Conservation (phyloP, 2,113 vertebrate genomes). For the Silurus meridionalis region DNA sequence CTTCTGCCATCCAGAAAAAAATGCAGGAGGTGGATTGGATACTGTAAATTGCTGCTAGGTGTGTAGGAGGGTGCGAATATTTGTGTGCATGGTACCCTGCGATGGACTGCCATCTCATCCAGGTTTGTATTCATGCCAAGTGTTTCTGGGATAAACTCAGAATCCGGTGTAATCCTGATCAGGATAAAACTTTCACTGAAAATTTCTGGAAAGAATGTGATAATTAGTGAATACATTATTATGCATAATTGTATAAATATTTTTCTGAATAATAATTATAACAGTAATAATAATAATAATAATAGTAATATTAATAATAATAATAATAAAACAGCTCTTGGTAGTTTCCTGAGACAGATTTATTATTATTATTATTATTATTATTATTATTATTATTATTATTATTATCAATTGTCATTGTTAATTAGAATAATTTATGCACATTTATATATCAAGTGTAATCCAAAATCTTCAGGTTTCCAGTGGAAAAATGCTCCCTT, state of each 20-base stretch:
- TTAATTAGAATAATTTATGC: slow-evolving; percentile 6
- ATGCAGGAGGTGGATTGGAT: not conserved
- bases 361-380: not conserved
- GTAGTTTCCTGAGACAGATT: not conserved
- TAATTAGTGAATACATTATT: not conserved
- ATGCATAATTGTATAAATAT: not conserved
- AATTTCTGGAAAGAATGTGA: not conserved
- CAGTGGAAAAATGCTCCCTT: not conserved
- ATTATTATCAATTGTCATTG: not conserved
- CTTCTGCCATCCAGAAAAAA: not conserved
- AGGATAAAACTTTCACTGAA: not conserved
- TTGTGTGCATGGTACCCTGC: not conserved
- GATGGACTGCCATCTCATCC: not conserved
- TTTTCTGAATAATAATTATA: not conserved
- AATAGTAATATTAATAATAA: too few species aligned
- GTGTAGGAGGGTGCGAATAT: not conserved
- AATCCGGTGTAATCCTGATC: too few species aligned
- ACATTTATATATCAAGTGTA: not conserved
- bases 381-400: not conserved
- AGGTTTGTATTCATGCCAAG: not conserved
- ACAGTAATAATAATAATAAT: too few species aligned
- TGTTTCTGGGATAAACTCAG: not conserved
- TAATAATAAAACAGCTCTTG: not conserved
- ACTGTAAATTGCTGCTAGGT: not conserved
- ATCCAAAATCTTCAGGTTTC: not conserved